Evolutionary conservation across 1,140 invertebrate genomes (phyloP).

Genomic region (Tribolium castaneum): DNA sequence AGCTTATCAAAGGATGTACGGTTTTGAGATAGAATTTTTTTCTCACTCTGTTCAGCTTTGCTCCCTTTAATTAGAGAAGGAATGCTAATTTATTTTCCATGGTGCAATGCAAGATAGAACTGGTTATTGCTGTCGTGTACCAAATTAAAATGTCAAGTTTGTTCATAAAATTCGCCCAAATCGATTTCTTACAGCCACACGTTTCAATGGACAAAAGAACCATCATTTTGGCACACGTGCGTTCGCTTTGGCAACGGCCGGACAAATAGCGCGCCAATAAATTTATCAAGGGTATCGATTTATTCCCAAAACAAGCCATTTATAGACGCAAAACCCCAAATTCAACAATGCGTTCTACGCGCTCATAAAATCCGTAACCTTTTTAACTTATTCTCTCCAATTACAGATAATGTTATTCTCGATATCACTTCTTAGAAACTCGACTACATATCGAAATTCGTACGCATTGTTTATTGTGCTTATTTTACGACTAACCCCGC

Average conservation of each 20-base stretch:
- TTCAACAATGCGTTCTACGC: neutral
- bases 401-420: neutral
- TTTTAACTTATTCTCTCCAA: neutral
- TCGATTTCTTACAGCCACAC: neutral
- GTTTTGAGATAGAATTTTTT: neutral
- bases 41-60: neutral
- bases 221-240: slow-evolving; percentile 11
- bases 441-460: neutral
- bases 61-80: slow-evolving; percentile 2
- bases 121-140: slow-evolving; percentile 2
- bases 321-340: neutral
- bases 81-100: slow-evolving; percentile 20
- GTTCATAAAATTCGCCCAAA: neutral
- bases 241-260: neutral
- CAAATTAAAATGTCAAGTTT: neutral
- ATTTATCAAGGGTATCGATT: slow-evolving; percentile 16
- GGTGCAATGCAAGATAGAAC: slow-evolving; percentile 3
- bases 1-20: neutral
- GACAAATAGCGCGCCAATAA: slow-evolving; percentile 10
- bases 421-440: neutral
- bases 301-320: slow-evolving; percentile 8
- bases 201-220: neutral
- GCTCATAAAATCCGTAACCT: neutral
- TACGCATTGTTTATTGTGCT: neutral
- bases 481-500: neutral